These are phyloP conservation scores for Procavia capensis DNA, from an alignment of 2,113 vertebrate genomes.

Conservation along the genomic window DNA sequence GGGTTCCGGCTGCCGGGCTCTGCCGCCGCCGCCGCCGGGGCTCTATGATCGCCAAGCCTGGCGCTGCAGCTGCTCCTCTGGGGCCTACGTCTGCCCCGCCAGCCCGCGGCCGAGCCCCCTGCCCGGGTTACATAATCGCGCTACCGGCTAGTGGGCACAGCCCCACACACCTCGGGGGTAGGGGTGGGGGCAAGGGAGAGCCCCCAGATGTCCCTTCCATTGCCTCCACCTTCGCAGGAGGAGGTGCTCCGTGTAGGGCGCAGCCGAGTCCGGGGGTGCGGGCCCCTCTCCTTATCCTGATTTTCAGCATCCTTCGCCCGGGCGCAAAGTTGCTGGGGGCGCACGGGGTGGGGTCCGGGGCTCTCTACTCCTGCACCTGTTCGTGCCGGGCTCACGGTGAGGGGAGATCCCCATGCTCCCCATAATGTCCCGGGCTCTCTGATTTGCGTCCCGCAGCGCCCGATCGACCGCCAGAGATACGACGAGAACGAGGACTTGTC, in stretches of 20 bases:
- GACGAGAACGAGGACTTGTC: constrained; percentile 97
- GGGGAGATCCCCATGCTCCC: constrained; percentile 47
- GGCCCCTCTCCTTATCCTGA: constrained; percentile 51
- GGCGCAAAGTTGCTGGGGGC: constrained; percentile 69
- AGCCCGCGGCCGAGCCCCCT: constrained; percentile 68
- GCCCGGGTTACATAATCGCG: constrained; percentile 74
- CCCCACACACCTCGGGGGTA: not conserved
- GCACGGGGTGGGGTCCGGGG: constrained; percentile 55
- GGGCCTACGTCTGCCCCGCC: constrained; percentile 78
- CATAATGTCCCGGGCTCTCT: constrained; percentile 76
- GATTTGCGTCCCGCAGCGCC: constrained; percentile 89
- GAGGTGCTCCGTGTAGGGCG: not conserved
- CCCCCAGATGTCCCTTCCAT: not conserved
- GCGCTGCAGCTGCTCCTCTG: constrained; percentile 72
- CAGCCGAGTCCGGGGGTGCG: constrained; percentile 36
- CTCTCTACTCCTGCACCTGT: constrained; percentile 74
- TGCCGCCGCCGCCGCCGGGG: constrained; percentile 62
- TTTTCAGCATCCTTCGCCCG: constrained; percentile 72
- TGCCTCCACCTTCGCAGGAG: constrained; percentile 51
- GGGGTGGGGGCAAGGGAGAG: not conserved
- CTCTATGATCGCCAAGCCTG: constrained; percentile 64
- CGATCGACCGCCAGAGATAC: constrained; percentile 94
- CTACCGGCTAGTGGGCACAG: constrained; percentile 34
- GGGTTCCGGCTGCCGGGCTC: constrained; percentile 76
- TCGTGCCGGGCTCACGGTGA: constrained; percentile 48